phyloP scores from a whole-genome alignment of 2,113 vertebrate genomes.

The Macrotus californicus region DNA sequence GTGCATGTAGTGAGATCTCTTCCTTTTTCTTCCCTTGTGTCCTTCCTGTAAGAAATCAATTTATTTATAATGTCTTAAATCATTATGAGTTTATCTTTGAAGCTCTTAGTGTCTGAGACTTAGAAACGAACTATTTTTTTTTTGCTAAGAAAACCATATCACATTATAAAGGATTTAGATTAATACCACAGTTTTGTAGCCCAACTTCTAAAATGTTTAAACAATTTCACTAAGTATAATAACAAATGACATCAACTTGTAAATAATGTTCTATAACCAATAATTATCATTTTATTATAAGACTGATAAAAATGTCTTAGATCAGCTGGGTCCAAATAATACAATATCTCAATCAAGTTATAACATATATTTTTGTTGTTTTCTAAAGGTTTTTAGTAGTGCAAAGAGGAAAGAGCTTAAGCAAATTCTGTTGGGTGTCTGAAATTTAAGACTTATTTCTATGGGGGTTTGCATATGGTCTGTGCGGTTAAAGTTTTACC shows the following conservation, averaged over 20 bases:
- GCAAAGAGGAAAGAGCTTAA: not conserved
- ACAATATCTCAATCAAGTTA: not conserved
- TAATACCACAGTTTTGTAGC: not conserved
- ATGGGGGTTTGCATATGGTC: not conserved
- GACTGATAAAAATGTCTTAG: not conserved
- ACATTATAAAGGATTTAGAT: not conserved
- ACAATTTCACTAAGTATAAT: not conserved
- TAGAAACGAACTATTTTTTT: not conserved
- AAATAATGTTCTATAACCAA: not conserved
- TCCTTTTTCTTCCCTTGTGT: not conserved
- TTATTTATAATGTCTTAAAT: not conserved
- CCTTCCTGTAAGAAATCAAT: not conserved
- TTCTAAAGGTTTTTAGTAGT: not conserved
- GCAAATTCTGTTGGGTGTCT: not conserved
- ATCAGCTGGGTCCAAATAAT: not conserved
- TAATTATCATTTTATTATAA: not conserved
- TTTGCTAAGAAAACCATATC: not conserved
- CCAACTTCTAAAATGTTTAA: not conserved
- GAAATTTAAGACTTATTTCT: not conserved
- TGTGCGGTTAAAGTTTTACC: not conserved
- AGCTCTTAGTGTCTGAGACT: not conserved
- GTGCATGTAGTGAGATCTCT: not conserved
- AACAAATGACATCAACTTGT: not conserved
- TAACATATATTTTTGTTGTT: not conserved
- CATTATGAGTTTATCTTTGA: not conserved